Evolutionary conservation across 1,140 invertebrate species (phyloP), one percentile per base, ranked within the genome.

Genomic region (Aphis craccivora): DNA sequence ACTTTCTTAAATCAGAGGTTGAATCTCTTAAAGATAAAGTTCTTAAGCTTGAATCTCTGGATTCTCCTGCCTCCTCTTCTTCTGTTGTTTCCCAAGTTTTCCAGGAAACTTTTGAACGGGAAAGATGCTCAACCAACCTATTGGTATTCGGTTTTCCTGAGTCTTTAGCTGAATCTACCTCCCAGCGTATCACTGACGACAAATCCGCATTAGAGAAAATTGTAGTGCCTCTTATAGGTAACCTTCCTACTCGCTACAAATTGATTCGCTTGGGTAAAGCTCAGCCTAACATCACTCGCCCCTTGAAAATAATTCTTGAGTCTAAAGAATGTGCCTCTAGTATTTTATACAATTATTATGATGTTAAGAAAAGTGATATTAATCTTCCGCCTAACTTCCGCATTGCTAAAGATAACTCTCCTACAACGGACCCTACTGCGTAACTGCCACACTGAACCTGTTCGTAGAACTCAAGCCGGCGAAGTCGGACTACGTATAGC

Each of bases 401-500:
- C 23, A 88, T 88, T 18, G 25, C 25, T 20, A 88, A 88, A 35
- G 86, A 88, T 51, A 14, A 51, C 86, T 51, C 45, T n/a, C 25
- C 48, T 88, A 35, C 48, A 51, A 51, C 86, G 86, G 8, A 51
- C 45, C 18, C 48, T 88, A 18, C 18, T 88, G 25, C 45, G 45
- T 51, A 51, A 51, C n/a, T 88, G 86, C 25, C 86, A 88, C 30
- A 0, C 86, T 18, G 48, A 88, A 88, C 45, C 51, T 51, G 45
- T 51, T 51, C 86, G 45, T n/a, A 88, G 86, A 51, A n/a, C 45
- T n/a, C 86, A 88, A 51, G 45, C 45, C 18, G 45, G 86, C 9
- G 86, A 88, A 88, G 86, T 88, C 25, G 86, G 45, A n/a, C 45
- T 88, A 22, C 86, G 8, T 45, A 87, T 87, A 14, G 86, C 43